Evolutionary conservation across 2,888 invertebrate genomes (phyloP).

Genomic region (Dryocosmus kuriphilus): DNA sequence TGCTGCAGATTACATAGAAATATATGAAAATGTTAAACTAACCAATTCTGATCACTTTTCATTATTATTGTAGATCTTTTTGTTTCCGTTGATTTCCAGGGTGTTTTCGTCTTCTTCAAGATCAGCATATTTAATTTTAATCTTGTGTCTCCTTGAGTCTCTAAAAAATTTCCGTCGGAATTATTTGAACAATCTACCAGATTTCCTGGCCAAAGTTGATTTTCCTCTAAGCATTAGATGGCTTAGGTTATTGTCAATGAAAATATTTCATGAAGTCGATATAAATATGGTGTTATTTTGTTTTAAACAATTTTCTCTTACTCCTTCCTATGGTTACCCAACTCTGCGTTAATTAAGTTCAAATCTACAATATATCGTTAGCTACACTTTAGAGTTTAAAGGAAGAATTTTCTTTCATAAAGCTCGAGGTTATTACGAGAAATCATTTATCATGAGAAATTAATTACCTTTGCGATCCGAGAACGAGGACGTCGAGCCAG

Average conservation of each 20-base stretch:
- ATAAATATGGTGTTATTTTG: neutral
- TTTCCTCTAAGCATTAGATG: slow-evolving; percentile 79
- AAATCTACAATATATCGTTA: slow-evolving; percentile 5
- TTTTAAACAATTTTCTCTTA: neutral
- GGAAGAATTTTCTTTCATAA: neutral
- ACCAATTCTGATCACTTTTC: no score
- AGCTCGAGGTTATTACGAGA: slow-evolving; percentile 9
- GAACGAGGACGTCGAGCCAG: slow-evolving; percentile 64
- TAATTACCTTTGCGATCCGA: no score
- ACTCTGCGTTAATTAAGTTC: neutral
- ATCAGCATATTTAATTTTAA: no score
- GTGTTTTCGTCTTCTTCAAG: no score
- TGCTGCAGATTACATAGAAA: no score
- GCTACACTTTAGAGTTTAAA: no score
- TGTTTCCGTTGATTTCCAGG: no score
- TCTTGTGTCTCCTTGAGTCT: slow-evolving; percentile 66
- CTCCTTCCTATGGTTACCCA: neutral
- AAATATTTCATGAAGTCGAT: no score
- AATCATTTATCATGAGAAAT: no score
- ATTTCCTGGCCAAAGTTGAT: slow-evolving; percentile 82
- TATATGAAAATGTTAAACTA: no score
- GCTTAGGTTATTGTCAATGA: no score
- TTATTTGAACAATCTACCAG: slow-evolving; percentile 82
- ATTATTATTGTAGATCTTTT: no score
- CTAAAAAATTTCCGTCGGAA: slow-evolving; percentile 80